phyloP scores from a whole-genome alignment of 2,888 invertebrate genomes.

The Matsumyia berberina region DNA sequence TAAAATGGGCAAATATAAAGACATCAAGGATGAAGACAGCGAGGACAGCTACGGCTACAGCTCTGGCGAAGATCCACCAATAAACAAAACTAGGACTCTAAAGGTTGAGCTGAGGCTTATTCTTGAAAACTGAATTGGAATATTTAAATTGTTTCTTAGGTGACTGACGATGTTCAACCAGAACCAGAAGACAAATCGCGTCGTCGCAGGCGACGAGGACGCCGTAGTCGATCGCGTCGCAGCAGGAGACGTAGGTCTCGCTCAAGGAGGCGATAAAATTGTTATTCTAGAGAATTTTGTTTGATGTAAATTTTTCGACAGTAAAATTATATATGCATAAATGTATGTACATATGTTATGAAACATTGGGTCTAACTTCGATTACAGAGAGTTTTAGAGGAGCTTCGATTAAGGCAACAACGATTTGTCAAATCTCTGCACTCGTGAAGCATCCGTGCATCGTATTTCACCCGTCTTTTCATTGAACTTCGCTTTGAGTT shows the following conservation, averaged over 20 bases:
- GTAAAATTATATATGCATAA: neutral
- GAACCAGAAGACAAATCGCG: conserved; percentile 1
- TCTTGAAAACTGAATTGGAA: neutral
- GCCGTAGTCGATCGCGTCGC: conserved; percentile 20
- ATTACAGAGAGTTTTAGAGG: too few relatives aligned
- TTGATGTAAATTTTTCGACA: neutral
- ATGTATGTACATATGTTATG: neutral
- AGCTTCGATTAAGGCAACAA: too few relatives aligned
- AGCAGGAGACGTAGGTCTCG: conserved; percentile 48
- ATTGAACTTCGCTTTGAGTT: too few relatives aligned
- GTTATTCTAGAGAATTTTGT: neutral
- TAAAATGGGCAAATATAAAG: too few relatives aligned
- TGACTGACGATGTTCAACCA: conserved; percentile 16
- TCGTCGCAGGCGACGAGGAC: conserved; percentile 14
- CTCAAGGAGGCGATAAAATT: conserved; percentile 65
- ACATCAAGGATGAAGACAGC: too few relatives aligned
- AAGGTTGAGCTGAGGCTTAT: neutral
- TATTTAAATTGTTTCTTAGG: neutral
- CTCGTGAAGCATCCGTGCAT: too few relatives aligned
- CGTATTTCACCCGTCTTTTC: too few relatives aligned
- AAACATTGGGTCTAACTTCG: too few relatives aligned
- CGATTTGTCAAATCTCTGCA: too few relatives aligned
- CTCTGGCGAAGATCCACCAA: too few relatives aligned
- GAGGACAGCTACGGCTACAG: too few relatives aligned
- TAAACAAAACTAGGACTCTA: neutral